These are phyloP conservation scores for Ammodytes dubius DNA, from an alignment of 2,113 vertebrate species.

Conservation along the genomic window DNA sequence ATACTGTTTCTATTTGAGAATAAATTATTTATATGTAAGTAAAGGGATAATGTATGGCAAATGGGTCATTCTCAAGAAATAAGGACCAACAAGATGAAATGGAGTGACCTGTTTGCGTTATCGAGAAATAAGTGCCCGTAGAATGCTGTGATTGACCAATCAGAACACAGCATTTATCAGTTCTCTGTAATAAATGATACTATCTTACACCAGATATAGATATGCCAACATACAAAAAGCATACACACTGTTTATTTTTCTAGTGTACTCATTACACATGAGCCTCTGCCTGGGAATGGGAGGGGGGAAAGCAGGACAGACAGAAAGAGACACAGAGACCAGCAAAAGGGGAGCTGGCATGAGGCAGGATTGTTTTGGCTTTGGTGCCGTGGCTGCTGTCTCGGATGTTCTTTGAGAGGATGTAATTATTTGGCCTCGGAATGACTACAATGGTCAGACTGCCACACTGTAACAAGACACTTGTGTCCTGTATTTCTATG, in stretches of 20 bases:
- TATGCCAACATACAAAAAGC: neutral
- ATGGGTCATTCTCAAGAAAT: too few species aligned
- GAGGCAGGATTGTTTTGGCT: slow-evolving; percentile 69
- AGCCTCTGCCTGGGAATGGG: slow-evolving; percentile 5
- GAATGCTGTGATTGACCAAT: too few species aligned
- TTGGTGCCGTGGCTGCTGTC: slow-evolving; percentile 62
- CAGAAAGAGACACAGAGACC: slow-evolving; percentile 36
- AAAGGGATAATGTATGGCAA: too few species aligned
- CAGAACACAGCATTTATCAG: too few species aligned
- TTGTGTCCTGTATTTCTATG: neutral
- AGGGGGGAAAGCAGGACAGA: slow-evolving; percentile 30
- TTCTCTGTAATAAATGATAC: too few species aligned
- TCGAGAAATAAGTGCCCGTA: too few species aligned
- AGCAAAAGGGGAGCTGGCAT: slow-evolving; percentile 64
- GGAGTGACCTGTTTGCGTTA: too few species aligned
- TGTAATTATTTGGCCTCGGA: slow-evolving; percentile 72
- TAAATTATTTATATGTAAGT: neutral
- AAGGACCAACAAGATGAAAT: too few species aligned
- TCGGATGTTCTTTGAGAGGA: slow-evolving; percentile 63
- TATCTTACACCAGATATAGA: neutral
- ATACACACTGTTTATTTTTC: neutral
- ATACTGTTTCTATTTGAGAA: neutral
- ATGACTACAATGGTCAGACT: slow-evolving; percentile 54
- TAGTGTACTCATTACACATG: neutral
- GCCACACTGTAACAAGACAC: slow-evolving; percentile 14